phyloP scores from a whole-genome alignment of 1,140 invertebrate genomes.

The Leptonema lineaticorne region DNA sequence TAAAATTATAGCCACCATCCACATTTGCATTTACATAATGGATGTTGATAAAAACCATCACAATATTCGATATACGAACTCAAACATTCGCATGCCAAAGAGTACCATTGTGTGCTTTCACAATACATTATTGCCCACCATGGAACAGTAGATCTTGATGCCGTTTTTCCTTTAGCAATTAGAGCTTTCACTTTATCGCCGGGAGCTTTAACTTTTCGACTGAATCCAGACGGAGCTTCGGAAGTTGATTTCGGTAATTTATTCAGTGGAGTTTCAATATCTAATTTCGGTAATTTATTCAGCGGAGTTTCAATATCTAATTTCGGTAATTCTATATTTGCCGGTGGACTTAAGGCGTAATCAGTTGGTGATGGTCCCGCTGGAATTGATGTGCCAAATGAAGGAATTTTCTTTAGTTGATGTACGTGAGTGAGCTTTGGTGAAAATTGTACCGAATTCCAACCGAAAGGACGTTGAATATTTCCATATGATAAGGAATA shows the following conservation, averaged over 20 bases:
- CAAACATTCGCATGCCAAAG: not conserved
- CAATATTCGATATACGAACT: not conserved
- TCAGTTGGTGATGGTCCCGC: not conserved
- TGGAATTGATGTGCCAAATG: not conserved
- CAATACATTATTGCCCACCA: not conserved
- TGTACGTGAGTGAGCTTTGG: not conserved
- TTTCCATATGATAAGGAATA: no score
- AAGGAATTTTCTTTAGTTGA: not conserved
- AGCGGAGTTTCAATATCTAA: not conserved
- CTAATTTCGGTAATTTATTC: not conserved
- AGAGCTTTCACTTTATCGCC: no score
- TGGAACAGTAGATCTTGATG: no score
- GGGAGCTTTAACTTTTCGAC: no score
- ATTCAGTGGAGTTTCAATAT: not conserved
- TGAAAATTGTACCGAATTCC: no score
- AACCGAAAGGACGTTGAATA: no score
- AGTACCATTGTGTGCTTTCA: not conserved
- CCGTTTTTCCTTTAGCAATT: no score
- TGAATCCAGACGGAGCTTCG: not conserved
- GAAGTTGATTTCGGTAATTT: not conserved
- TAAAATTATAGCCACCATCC: no score
- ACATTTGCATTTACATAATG: not conserved
- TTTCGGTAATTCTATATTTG: not conserved
- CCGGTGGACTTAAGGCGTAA: not conserved
- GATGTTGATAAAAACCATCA: not conserved